Evolutionary conservation across 2,797 vertebrate species (phyloP).

Genomic region (Ctenochaetus hawaiiensis): DNA sequence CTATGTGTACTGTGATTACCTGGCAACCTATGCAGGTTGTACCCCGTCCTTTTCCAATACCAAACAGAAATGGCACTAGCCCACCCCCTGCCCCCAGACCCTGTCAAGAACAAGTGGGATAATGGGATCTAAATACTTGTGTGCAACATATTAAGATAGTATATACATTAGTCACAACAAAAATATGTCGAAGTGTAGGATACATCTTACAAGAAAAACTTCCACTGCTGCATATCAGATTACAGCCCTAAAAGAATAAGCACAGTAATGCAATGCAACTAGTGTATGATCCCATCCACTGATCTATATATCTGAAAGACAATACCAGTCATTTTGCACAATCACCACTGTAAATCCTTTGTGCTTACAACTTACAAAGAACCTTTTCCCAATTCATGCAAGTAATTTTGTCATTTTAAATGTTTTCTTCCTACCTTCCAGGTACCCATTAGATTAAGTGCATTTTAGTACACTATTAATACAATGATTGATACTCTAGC

Average conservation of each 20-base stretch:
- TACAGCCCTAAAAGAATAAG: background rate
- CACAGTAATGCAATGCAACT: slow-evolving; percentile 1
- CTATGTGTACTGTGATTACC: no score
- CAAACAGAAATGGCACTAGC: no score
- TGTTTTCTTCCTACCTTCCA: background rate
- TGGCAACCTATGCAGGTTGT: no score
- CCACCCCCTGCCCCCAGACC: no score
- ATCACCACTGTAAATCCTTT: background rate
- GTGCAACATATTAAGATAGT: background rate
- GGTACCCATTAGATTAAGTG: background rate
- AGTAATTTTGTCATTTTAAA: background rate
- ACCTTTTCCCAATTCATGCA: background rate
- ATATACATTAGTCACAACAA: background rate
- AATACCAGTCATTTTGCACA: background rate
- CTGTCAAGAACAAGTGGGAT: no score
- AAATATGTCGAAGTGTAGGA: background rate
- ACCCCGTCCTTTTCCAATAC: no score
- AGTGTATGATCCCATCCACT: background rate
- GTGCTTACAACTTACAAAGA: background rate
- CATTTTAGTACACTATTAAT: background rate
- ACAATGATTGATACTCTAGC: background rate
- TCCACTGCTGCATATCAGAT: slow-evolving; percentile 3
- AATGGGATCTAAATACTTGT: slow-evolving; percentile 1
- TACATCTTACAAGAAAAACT: slow-evolving; percentile 1
- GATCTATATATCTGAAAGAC: background rate